Conservation (phyloP, 35 echinoderm and acorn worm species). For the Apostichopus japonicus region DNA sequence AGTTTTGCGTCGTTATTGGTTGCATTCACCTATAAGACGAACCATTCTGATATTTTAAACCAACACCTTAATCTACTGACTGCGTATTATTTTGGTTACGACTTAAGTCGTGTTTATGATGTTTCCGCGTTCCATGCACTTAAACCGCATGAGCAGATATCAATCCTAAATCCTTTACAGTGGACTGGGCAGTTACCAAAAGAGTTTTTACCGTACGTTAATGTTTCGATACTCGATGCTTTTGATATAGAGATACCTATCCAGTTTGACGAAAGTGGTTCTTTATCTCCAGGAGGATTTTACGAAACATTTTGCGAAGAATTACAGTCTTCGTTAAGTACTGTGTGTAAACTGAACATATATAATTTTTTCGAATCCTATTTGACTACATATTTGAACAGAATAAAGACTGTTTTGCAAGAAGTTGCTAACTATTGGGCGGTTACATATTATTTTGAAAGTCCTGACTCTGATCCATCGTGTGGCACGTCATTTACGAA, state of each 20-base stretch:
- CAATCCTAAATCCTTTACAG: background rate
- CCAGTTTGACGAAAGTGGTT: background rate
- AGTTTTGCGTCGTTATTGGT: background rate
- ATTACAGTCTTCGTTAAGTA: background rate
- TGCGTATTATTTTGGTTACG: background rate
- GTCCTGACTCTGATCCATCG: too few species aligned
- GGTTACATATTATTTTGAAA: background rate
- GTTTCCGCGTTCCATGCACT: background rate
- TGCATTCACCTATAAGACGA: background rate
- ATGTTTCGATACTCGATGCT: background rate
- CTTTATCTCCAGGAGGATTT: background rate
- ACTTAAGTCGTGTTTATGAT: background rate
- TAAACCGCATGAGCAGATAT: background rate
- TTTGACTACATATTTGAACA: background rate
- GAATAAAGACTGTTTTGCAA: background rate
- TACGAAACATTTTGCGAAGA: background rate
- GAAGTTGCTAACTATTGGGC: conserved; percentile 12
- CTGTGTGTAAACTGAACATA: too few species aligned
- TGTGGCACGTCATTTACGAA: too few species aligned
- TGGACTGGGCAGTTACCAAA: background rate
- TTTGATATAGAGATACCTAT: background rate
- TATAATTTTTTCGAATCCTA: background rate
- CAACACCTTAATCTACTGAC: background rate
- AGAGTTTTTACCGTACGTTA: background rate
- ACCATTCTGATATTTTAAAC: background rate